Evolutionary conservation across 2,797 vertebrate species (phyloP), one percentile per base, ranked within the genome.

Genomic region (Nothura maculosa): DNA sequence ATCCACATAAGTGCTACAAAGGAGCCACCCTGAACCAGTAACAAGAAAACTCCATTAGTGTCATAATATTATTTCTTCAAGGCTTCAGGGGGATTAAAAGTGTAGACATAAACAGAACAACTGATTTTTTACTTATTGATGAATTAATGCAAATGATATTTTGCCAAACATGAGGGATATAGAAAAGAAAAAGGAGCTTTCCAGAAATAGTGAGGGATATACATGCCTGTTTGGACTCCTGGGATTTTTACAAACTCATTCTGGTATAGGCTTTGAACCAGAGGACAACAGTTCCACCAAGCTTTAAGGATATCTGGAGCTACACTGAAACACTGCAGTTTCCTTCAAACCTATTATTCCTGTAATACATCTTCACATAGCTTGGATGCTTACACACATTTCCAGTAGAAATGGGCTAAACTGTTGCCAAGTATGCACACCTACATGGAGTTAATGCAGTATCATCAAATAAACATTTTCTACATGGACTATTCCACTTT

Each of bases 31-130:
- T 93, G 79, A 94, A 90, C 73, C 7, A 7, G 38, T 77, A 87
- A 94, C 87, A 96, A 63, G 90, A 92, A 92, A 96, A 95, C 14
- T 85, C 69, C 77, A 91, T 95, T 96, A 94, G 75, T 74, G 58
- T 64, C n/a, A 58, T 70, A 69, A 40, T 84, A 42, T 30, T 85
- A 81, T 81, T 89, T 82, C 69, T 69, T 36, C 5, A 18, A 92
- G 45, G 18, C 34, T 95, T 87, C 72, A 64, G 13, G 40, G 38
- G 32, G 55, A 62, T 91, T 43, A 74, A 42, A 84, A 54, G 9
- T 13, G 67, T 30, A 54, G 79, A 69, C 15, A 47, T 7, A 47
- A 74, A 85, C 45, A 91, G 28, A 66, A 64, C 66, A 12, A 54
- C 14, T 40, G 3, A 3, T 78, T 89, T 63, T 40, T 63, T 88